Base-by-base conservation (phyloP, 2,113 vertebrate genomes). In the Scomber japonicus region DNA sequence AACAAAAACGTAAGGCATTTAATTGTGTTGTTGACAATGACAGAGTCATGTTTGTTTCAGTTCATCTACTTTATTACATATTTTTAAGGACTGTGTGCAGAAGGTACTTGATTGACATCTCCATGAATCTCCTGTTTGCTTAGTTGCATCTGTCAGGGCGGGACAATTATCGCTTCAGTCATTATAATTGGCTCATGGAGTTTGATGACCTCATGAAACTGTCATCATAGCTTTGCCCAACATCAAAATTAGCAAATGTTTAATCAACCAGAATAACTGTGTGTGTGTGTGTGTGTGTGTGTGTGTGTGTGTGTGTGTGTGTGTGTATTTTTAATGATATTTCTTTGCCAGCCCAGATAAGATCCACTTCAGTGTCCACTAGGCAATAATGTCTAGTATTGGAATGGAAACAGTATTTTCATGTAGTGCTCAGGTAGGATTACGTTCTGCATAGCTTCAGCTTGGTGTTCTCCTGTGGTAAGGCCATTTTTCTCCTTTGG, bases 401-500 rank as follows among this genome's bases (percentile, higher is more conserved):
- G 13, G 40, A 31, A 16, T 15, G 24, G 35, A 56, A 48, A 9
- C 51, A 0, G 5, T 61, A 4, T 27, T 71, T 48, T 40, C 30
- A 49, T 44, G 16, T 70, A 30, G 16, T 74, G 19, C 19, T 54
- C n/a, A 0, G 10, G 21, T 64, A 30, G 71, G 50, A 54, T 30
- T 6, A 2, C 17, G 5, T 35, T 60, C 31, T 17, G 35, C n/a
- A 17, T 54, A 30, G n/a, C 17, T 64, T 50, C 44, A 59, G 16
- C 31, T 66, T 6, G 3, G 0, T 27, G 12, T 3, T n/a, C 54
- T 9, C 10, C 16, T 48, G 16, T 24, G 30, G 27, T 57, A 31
- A 66, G 49, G 49, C 14, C 7, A 16, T 72, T 49, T 31, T 73
- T 53, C 63, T 55, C 13, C 50, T 75, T 21, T 16, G 19, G 11